Base-by-base conservation (phyloP, 2,888 invertebrate genomes). In the Scaptomyza cyrtandrae region DNA sequence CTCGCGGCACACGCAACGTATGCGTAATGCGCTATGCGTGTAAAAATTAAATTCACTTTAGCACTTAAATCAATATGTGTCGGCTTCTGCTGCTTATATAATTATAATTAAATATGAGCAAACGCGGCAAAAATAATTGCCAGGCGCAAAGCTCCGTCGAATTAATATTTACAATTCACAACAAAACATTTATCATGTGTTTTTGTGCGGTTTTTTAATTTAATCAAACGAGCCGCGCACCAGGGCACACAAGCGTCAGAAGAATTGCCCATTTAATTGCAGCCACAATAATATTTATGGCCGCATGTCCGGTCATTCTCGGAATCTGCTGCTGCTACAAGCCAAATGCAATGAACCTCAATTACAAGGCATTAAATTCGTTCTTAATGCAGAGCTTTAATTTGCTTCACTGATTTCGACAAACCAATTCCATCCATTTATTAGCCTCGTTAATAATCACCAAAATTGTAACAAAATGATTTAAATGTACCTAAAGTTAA, bases 161-260 rank as follows among this genome's bases (percentile, higher is more conserved):
- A 45, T 59, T 56, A 53, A 63, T 60, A 76, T 63, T 66, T 54
- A 66, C 70, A 59, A 75, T 63, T 70, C 35, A 63, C 65, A 59
- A 63, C 63, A 39, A 65, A 67, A 65, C 57, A 74, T 78, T 69
- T 87, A 69, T 78, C 78, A 68, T 66, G 53, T 59, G 60, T 70
- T 61, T 83, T 61, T 83, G 65, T 41, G 64, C 37, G 53, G 61
- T 16, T 62, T 75, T 75, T 81, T 76, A 80, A 82, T 83, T 82
- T 75, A 77, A 75, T 75, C 58, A 75, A 75, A 72, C 61, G 58
- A 52, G 44, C 56, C 29, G 19, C 29, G 41, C 56, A 35, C 54
- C 54, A 27, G 19, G 11, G 46, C 45, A 46, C 45, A 39, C 24
- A 41, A n/a, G 39, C 13, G 13, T 24, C n/a, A 35, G 44, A 54